Evolutionary conservation across 2,888 invertebrate species (phyloP).

Genomic region (Eulithis testata): DNA sequence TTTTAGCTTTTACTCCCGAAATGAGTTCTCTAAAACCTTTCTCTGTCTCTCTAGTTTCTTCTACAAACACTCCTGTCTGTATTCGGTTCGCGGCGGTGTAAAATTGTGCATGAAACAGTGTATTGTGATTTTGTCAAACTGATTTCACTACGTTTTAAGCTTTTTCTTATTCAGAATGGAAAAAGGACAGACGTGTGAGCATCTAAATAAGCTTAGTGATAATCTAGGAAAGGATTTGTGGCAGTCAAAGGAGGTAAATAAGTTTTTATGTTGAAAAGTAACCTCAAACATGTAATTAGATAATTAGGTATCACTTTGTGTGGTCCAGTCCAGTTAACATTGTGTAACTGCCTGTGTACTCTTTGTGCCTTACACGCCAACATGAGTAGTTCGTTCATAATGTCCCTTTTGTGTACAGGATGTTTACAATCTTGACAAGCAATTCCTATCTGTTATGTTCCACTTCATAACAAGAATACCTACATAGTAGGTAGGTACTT

Average conservation of each 20-base stretch:
- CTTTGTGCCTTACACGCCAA: conserved; percentile 37
- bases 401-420: conserved; percentile 18
- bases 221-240: conserved; percentile 72
- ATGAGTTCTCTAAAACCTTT: conserved; percentile 62
- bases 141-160: conserved; percentile 61
- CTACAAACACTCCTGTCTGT: conserved; percentile 47
- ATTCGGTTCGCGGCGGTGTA: conserved; percentile 55
- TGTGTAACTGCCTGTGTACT: conserved; percentile 54
- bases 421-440: conserved; percentile 31
- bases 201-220: conserved; percentile 74
- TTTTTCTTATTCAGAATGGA: conserved; percentile 66
- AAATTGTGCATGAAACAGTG: conserved; percentile 62
- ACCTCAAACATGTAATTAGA: conserved; percentile 67
- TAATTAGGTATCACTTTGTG: conserved; percentile 65
- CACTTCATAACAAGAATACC: conserved; percentile 9
- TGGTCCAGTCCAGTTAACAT: conserved; percentile 55
- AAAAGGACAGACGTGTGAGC: conserved; percentile 79
- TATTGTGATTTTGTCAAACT: conserved; percentile 60
- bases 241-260: conserved; percentile 75
- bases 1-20: conserved; percentile 56
- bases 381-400: conserved; percentile 23
- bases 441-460: conserved; percentile 20
- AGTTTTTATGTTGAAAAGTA: conserved; percentile 53
- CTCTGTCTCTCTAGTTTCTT: conserved; percentile 46
- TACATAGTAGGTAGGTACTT: background rate